phyloP scores from a whole-genome alignment of 1,140 invertebrate genomes.

The Halesus radiatus region DNA sequence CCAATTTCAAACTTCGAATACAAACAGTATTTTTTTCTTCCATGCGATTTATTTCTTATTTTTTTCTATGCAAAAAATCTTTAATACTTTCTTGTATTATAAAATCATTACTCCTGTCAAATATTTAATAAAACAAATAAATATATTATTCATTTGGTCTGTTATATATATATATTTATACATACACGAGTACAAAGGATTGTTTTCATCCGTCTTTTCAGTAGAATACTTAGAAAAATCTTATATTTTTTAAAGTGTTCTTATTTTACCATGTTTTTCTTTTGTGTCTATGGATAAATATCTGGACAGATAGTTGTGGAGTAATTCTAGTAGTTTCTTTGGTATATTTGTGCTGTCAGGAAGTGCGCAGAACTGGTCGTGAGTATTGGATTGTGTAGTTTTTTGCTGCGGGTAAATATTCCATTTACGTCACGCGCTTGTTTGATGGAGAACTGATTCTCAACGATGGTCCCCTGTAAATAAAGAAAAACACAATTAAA shows the following conservation, averaged over 20 bases:
- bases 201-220: no score
- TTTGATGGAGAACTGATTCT: slow-evolving; percentile 5
- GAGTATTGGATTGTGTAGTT: no score
- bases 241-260: neutral
- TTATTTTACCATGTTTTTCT: slow-evolving; percentile 3
- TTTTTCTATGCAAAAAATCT: neutral
- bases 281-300: neutral
- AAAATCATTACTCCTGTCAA: no score
- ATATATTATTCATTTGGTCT: no score
- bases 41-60: neutral
- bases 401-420: no score
- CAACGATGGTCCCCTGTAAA: slow-evolving; percentile 33
- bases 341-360: neutral
- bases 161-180: no score
- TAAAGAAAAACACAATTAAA: slow-evolving; percentile 7
- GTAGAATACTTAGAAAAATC: no score
- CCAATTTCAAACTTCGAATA: neutral
- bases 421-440: no score
- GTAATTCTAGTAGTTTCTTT: neutral
- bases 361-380: neutral
- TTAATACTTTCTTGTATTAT: neutral
- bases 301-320: neutral
- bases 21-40: neutral
- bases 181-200: no score
- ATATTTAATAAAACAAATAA: no score